Evolutionary conservation across 2,888 invertebrate species (phyloP).

Genomic region (Drosophila atripex): DNA sequence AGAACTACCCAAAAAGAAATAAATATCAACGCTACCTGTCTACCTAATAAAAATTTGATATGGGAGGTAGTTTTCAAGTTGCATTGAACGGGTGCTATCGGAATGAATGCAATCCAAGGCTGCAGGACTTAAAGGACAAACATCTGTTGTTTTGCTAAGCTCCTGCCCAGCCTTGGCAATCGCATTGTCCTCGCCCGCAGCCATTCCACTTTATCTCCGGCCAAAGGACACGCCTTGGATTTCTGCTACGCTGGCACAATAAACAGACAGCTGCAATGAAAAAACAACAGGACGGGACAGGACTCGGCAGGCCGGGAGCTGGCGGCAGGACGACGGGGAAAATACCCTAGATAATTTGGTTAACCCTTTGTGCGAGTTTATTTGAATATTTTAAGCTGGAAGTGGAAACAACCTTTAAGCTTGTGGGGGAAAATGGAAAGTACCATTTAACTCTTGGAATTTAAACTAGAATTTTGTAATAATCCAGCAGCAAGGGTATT

Average conservation of each 20-base stretch:
- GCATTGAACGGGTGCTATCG: background rate
- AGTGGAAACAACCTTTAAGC: background rate
- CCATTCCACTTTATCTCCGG: conserved; percentile 54
- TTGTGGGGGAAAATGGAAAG: conserved; percentile 1
- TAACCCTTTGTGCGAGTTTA: background rate
- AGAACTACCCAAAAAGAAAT: conserved; percentile 17
- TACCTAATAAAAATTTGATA: background rate
- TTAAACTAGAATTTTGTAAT: background rate
- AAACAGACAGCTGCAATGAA: conserved; percentile 58
- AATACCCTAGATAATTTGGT: conserved; percentile 12
- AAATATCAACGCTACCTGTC: background rate
- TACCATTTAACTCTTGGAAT: background rate
- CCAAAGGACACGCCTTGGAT: conserved; percentile 67
- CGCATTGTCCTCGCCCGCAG: conserved; percentile 26
- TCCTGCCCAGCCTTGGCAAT: conserved; percentile 20
- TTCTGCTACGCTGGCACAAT: conserved; percentile 64
- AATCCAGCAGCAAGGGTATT: conserved; percentile 16
- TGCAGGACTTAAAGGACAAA: conserved; percentile 39
- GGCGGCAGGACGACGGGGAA: conserved; percentile 1
- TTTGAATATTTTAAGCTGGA: background rate
- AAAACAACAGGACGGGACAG: conserved; percentile 55
- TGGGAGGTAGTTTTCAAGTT: background rate
- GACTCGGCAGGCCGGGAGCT: conserved; percentile 5
- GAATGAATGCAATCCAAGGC: background rate
- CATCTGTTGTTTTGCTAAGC: conserved; percentile 68